Conservation (phyloP, 2,797 vertebrate genomes). For the Hyperoplus lanceolatus region DNA sequence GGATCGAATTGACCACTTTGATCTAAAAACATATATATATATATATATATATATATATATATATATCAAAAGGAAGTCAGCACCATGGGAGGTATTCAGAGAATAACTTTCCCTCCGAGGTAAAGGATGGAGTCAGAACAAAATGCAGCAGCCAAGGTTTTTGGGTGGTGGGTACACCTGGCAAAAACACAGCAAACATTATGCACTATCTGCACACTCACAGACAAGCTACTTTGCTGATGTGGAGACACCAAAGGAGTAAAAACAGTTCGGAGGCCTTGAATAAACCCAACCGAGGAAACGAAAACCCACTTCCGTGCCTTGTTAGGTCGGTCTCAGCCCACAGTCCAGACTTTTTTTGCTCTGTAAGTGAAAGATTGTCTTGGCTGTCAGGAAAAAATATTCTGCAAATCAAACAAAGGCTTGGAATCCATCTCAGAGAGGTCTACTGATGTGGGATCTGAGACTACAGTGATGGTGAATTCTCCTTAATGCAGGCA, state of each 20-base stretch:
- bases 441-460: conserved; percentile 7
- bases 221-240: conserved; percentile 63
- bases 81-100: neutral
- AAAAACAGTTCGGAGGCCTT: conserved; percentile 56
- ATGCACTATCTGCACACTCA: conserved; percentile 25
- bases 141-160: neutral
- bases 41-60: neutral
- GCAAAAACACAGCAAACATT: conserved; percentile 24
- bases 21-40: neutral
- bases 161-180: conserved; percentile 9
- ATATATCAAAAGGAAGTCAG: neutral
- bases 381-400: conserved; percentile 30
- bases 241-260: conserved; percentile 55
- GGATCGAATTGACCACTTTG: neutral
- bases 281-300: conserved; percentile 56
- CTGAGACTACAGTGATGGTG: neutral
- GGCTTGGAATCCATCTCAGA: neutral
- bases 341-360: conserved; percentile 30
- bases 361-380: conserved; percentile 30
- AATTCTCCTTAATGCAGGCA: conserved; percentile 9
- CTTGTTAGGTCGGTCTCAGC: conserved; percentile 44
- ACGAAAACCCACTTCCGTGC: conserved; percentile 62
- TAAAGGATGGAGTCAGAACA: conserved; percentile 1
- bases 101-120: neutral
- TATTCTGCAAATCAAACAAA: conserved; percentile 26